Evolutionary conservation across 2,888 invertebrate species (phyloP), one percentile per base, ranked within the genome.

Genomic region (Agrypnus murinus): DNA sequence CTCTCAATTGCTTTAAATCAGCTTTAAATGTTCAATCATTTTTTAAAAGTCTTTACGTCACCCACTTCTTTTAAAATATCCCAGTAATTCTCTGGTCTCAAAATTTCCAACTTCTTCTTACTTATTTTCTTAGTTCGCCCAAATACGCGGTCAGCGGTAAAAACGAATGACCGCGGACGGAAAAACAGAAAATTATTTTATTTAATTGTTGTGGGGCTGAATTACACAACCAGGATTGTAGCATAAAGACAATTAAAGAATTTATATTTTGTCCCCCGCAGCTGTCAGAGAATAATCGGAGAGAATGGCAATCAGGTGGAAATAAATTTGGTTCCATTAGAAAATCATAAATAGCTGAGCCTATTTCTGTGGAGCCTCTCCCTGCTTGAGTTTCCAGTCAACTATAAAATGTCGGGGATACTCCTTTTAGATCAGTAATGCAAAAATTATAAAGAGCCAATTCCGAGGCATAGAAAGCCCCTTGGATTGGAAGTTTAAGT

Each of bases 381-480:
- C 60, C 64, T 50, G 73, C 75, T 55, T 75, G 60, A 71, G 72
- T 25, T 17, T 57, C 46, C 46, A 34, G n/a, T 75, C 72, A 76
- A n/a, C 71, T 67, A 55, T 76, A 75, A 53, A 75, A 75, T 25
- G 64, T 48, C 36, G 74, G 70, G 14, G 60, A 64, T 71, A 70
- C 71, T 25, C 55, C 63, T 48, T 62, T 25, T 10, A 66, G 36
- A 40, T 68, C 62, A 40, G 71, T 73, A 15, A 74, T 46, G 64
- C 72, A 75, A 57, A 77, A 74, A 58, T 25, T 43, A 40, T 72
- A 73, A 48, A 74, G 69, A 19, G 73, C 66, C 4, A 77, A 14
- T 60, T 75, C 74, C 62, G 72, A 74, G 6, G 72, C 66, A 71
- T 71, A 74, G 64, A 75, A 72, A 53, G 72, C 75, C 15, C 70